These are phyloP conservation scores for Heliangelus exortis DNA, from an alignment of 2,797 vertebrate genomes.

Conservation along the genomic window DNA sequence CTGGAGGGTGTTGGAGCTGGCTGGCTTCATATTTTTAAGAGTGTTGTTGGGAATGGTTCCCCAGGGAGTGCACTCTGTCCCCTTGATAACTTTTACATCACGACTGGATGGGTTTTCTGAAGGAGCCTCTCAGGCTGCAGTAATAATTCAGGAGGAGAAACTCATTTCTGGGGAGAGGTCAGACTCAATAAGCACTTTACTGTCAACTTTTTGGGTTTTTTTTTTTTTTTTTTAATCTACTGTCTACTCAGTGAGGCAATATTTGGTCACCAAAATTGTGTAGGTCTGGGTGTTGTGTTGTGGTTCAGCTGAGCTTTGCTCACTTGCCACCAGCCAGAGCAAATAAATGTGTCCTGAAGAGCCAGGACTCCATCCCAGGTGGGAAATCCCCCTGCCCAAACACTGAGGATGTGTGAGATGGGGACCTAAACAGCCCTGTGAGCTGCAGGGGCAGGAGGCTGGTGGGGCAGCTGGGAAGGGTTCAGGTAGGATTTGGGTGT, in stretches of 20 bases:
- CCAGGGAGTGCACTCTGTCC: not conserved
- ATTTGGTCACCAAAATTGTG: not conserved
- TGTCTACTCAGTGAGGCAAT: not conserved
- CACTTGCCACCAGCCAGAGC: not conserved
- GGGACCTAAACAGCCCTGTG: not conserved
- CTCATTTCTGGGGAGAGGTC: not conserved
- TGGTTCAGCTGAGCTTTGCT: not conserved
- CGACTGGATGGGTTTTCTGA: not conserved
- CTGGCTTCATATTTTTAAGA: not conserved
- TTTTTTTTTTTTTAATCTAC: not conserved
- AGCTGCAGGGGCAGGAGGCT: not conserved
- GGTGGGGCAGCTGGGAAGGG: not conserved
- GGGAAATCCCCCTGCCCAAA: not conserved
- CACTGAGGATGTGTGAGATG: not conserved
- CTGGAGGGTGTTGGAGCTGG: not conserved
- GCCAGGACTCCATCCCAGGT: not conserved
- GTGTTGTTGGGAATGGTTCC: not conserved
- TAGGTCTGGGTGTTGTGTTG: accelerated
- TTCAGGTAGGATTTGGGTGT: not conserved
- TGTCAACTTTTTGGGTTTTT: not conserved
- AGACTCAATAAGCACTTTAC: not conserved
- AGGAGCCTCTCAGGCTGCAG: not conserved
- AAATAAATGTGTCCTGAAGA: not conserved
- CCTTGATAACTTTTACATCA: not conserved
- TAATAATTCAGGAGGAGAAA: not conserved